Base-by-base conservation (phyloP, 2,797 vertebrate genomes). In the Eleutherodactylus coqui region DNA sequence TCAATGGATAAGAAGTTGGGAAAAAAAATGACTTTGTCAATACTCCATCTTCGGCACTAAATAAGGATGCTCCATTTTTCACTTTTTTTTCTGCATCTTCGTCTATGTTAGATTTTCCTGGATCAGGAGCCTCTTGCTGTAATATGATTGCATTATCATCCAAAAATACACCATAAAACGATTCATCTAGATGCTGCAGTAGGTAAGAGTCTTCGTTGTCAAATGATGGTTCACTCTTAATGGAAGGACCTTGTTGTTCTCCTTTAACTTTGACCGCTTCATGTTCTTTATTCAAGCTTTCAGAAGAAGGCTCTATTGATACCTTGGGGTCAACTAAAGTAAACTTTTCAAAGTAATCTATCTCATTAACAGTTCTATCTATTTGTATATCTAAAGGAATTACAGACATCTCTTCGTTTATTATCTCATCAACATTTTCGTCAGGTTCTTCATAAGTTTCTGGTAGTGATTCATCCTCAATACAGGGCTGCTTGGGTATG, bases 271-370 rank as follows among this genome's bases (percentile, higher is more conserved):
- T 41, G 11, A 14, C 24, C 8, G 1, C 21, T 88, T 64, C 55
- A 81, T 79, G 49, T 43, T 87, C 79, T 41, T 21, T 73, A 58
- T 78, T 85, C 27, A 17, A 10, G 85, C 83, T 91, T 85, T 88
- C 93, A 91, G 89, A 91, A 79, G 89, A 88, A 89, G 86, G 88
- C 32, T 95, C 94, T 85, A 80, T 86, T 58, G 94, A 91, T 51
- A 92, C 92, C 72, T 93, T 95, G 85, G 94, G 94, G 91, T 98
- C 97, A 89, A 97, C 89, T 88, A 99, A 92, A 9, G 95, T 98
- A 80, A 97, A 97, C 90, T 97, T 97, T 93, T 98, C 97, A 91
- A 98, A 96, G 92, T 98, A 98, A 93, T 99, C 97, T 81, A 96
- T 91, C 86, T 97, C 95, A 2, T 83, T 70, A 0, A 85, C 77